phyloP scores from a whole-genome alignment of 2,888 invertebrate genomes.

The Nymphalis urticae region DNA sequence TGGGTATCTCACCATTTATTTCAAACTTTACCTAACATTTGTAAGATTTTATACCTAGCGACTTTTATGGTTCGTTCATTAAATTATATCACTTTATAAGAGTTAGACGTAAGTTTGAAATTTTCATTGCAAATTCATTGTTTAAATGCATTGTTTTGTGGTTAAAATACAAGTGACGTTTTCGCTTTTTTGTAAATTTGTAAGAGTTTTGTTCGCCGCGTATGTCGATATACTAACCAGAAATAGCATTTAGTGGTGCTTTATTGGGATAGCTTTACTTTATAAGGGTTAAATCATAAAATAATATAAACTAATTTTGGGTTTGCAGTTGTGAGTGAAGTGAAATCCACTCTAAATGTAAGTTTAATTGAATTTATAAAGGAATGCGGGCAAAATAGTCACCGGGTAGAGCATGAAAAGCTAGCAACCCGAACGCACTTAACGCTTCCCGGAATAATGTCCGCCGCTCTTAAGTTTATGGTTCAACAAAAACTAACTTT shows the following conservation, averaged over 20 bases:
- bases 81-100: background rate
- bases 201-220: slow-evolving; percentile 49
- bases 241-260: slow-evolving; percentile 45
- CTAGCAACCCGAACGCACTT: slow-evolving; percentile 71
- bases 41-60: too few species aligned
- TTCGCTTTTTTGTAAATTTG: slow-evolving; percentile 11
- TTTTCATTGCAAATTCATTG: background rate
- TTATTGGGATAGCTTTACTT: slow-evolving; percentile 57
- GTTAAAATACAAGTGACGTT: slow-evolving; percentile 1
- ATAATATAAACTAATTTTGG: slow-evolving; percentile 78
- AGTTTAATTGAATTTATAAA: slow-evolving; percentile 70
- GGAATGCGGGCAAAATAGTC: slow-evolving; percentile 75
- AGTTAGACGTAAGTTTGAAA: background rate
- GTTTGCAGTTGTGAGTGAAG: slow-evolving; percentile 80
- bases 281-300: slow-evolving; percentile 52
- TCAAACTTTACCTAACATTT: too few species aligned
- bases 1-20: too few species aligned
- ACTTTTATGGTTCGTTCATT: background rate
- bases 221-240: slow-evolving; percentile 38
- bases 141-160: slow-evolving; percentile 2
- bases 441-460: slow-evolving; percentile 64
- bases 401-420: slow-evolving; percentile 78
- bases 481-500: slow-evolving; percentile 17
- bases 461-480: slow-evolving; percentile 2
- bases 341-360: slow-evolving; percentile 73